A percentile compares a stretch with the other conserved stretches of the same genome.
phyloP scores from a whole-genome alignment of 2,797 vertebrate genomes.

The Chelmon rostratus region DNA sequence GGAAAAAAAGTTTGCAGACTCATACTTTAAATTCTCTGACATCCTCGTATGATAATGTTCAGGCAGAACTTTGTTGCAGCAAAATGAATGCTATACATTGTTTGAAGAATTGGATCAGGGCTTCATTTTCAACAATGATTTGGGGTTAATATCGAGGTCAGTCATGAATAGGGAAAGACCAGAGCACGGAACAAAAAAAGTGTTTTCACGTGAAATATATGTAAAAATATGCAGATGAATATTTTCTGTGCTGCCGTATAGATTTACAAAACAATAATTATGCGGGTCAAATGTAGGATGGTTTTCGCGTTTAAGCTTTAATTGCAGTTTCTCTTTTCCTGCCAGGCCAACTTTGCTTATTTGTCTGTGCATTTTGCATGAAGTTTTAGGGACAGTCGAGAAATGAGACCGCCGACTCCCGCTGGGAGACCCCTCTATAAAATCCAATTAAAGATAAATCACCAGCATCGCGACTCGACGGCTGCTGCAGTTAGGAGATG shows the following conservation, averaged over 20 bases:
- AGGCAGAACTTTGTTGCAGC: conserved; percentile 13
- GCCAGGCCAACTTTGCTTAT: conserved; percentile 32
- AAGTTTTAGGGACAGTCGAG: conserved; percentile 37
- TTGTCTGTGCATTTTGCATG: conserved; percentile 40
- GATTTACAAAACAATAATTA: conserved; percentile 31
- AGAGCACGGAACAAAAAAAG: conserved; percentile 11
- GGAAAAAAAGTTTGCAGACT: background rate
- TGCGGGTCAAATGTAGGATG: conserved; percentile 18
- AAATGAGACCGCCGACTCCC: conserved; percentile 35
- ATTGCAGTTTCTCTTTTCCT: conserved; percentile 10
- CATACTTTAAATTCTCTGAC: conserved; percentile 3
- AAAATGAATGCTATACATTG: conserved; percentile 46
- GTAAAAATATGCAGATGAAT: conserved; percentile 35
- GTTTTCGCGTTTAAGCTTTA: conserved; percentile 25
- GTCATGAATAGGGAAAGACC: conserved; percentile 17
- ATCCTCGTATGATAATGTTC: background rate
- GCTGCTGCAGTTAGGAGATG: conserved; percentile 34
- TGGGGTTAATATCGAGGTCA: conserved; percentile 51
- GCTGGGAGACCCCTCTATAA: conserved; percentile 51
- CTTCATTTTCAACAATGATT: conserved; percentile 43
- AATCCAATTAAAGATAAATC: conserved; percentile 70
- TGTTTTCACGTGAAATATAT: conserved; percentile 39
- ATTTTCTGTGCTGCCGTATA: conserved; percentile 20
- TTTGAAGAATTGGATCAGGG: conserved; percentile 41
- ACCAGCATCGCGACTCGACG: conserved; percentile 36